Conservation (phyloP, 2,888 invertebrate species). For the Tinea trinotella region DNA sequence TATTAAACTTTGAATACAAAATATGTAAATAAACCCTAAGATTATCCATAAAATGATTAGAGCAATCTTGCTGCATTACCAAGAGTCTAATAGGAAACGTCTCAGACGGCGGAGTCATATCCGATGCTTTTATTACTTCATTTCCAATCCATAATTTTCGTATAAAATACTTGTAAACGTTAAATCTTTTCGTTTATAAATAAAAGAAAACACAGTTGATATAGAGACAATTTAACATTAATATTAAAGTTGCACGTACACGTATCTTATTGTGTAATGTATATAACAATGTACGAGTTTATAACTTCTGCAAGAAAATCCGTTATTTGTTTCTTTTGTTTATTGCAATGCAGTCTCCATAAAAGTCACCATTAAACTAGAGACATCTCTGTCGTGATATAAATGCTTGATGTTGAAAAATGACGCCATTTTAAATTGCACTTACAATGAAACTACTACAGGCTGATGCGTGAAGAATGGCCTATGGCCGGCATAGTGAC, state of each 20-base stretch:
- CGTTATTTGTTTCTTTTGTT: not conserved
- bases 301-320: not conserved
- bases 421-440: no score
- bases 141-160: not conserved
- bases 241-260: no score
- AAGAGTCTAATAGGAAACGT: not conserved
- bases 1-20: no score
- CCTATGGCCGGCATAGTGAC: no score
- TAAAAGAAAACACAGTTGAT: not conserved
- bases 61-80: not conserved
- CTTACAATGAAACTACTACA: no score
- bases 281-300: no score
- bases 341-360: not conserved
- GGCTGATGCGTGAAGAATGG: no score
- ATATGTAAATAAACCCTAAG: no score
- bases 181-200: not conserved
- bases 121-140: not conserved
- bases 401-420: not conserved
- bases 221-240: not conserved
- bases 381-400: not conserved
- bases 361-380: not conserved
- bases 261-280: no score
- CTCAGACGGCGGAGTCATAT: not conserved
- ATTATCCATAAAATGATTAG: not conserved
- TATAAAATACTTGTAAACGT: not conserved